These are phyloP conservation scores for Psittacula echo DNA, from an alignment of 2,797 vertebrate genomes.

Conservation along the genomic window DNA sequence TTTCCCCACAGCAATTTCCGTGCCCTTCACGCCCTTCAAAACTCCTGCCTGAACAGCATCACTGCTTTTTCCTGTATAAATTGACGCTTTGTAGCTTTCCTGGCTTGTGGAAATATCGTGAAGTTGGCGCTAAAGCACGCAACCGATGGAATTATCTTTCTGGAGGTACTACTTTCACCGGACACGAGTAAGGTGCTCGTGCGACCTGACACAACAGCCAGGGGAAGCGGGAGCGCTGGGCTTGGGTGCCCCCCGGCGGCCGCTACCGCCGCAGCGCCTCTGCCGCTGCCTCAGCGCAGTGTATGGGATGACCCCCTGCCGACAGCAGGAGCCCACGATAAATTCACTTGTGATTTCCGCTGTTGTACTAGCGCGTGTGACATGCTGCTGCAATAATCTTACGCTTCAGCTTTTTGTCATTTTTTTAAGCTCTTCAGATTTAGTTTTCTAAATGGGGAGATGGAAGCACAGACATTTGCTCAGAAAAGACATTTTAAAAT, in stretches of 20 bases:
- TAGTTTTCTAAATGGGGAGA: background rate
- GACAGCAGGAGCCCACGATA: fast-evolving
- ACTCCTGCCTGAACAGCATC: background rate
- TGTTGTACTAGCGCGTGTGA: fast-evolving
- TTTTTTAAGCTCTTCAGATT: background rate
- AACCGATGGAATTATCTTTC: fast-evolving
- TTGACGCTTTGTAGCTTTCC: background rate
- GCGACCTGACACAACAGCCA: fast-evolving
- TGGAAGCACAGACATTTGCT: fast-evolving
- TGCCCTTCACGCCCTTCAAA: background rate
- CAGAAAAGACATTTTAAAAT: background rate
- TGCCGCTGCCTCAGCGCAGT: background rate
- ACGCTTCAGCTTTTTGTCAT: background rate
- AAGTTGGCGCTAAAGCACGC: background rate
- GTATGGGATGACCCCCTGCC: fast-evolving
- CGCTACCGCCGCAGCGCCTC: background rate
- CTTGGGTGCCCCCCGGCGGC: conserved; percentile 42
- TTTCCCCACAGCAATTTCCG: background rate
- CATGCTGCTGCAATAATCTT: background rate
- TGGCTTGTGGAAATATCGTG: background rate
- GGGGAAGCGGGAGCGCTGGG: background rate
- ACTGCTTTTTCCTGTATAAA: background rate
- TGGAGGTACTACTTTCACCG: fast-evolving
- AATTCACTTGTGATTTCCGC: too few relatives aligned
- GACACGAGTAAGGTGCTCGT: fast-evolving